Evolutionary conservation across 37 sponge, comb jelly and placozoan species (phyloP), one percentile per base, ranked within the genome.

Genomic region (Dysidea cf. avara): DNA sequence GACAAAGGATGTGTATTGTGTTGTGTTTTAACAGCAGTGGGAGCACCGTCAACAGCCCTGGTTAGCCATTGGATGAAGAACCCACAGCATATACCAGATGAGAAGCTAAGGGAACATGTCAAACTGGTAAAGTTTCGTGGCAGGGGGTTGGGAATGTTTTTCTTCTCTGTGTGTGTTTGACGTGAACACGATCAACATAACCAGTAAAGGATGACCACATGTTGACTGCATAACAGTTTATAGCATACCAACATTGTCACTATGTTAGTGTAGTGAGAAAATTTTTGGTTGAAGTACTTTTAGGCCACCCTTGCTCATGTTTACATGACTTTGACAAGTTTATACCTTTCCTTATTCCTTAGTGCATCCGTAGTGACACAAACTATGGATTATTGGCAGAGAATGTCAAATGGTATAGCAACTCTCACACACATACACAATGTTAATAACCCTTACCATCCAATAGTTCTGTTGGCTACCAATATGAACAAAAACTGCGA

Each of bases 301-400:
- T 46, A 32, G 25, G 56, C 31, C 18, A 26, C 47, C 16, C 24
- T 12, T 73, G 18, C 13, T 59, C 47, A 14, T 69, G 69, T 53
- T 31, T 70, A 32, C 36, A 58, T 71, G 55, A 24, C 64, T 37
- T 33, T 33, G 36, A 62, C 29, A 28, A 37, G n/a, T 6, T 13
- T 12, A 53, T 18, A 11, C 71, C 30, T 20, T 39, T 39, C 22
- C 26, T 58, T 30, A 25, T 33, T 61, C 11, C 32, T 1, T 72
- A 90, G 90, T 90, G 90, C 38, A 70, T 90, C 54, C 26, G 64
- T 14, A 68, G 69, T 64, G 90, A 90, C 39, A 50, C 77, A 30
- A 78, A 90, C 50, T 90, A 90, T 81, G 90, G 90, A 28, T 88
- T 88, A 7, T 57, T 90, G 58, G 87, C 74, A 43, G 87, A 90